A percentile compares a stretch with the other conserved stretches of the same genome.
Conservation (phyloP, 35 echinoderm and acorn worm species). For the Diadema setosum region DNA sequence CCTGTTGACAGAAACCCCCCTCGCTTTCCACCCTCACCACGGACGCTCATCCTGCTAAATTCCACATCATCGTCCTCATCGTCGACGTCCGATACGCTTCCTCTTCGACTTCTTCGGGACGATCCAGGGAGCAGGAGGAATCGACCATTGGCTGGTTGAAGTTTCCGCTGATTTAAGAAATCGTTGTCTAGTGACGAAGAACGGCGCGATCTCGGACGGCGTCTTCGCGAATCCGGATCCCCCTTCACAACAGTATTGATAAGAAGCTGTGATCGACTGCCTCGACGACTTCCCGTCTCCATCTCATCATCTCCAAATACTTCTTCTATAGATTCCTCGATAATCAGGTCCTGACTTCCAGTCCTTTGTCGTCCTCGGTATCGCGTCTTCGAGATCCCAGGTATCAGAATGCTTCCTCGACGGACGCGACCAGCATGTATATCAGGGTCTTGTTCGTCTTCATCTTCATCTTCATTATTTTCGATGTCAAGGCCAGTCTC, state of each 20-base stretch:
- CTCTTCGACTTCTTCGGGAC: not conserved
- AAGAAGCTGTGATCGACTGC: not conserved
- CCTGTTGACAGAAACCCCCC: not conserved
- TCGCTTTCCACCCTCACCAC: not conserved
- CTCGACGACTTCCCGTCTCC: not conserved
- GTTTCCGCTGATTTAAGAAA: not conserved
- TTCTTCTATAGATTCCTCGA: not conserved
- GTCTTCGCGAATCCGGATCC: not conserved
- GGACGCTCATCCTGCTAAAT: not conserved
- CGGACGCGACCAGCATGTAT: not conserved
- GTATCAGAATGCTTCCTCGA: conserved; percentile 7
- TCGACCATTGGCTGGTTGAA: not conserved
- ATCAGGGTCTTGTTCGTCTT: not conserved
- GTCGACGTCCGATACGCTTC: not conserved
- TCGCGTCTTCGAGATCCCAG: not conserved
- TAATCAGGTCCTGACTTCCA: not conserved
- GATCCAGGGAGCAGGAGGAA: not conserved
- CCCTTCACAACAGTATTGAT: not conserved
- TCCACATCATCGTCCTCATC: not conserved
- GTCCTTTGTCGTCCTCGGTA: not conserved
- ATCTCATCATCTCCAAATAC: not conserved
- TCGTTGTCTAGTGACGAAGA: not conserved
- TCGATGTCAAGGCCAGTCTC: not conserved
- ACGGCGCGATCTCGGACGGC: not conserved
- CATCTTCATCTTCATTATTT: not conserved